phyloP scores from a whole-genome alignment of 2,888 invertebrate species.

The Heterodera filipjevi region DNA sequence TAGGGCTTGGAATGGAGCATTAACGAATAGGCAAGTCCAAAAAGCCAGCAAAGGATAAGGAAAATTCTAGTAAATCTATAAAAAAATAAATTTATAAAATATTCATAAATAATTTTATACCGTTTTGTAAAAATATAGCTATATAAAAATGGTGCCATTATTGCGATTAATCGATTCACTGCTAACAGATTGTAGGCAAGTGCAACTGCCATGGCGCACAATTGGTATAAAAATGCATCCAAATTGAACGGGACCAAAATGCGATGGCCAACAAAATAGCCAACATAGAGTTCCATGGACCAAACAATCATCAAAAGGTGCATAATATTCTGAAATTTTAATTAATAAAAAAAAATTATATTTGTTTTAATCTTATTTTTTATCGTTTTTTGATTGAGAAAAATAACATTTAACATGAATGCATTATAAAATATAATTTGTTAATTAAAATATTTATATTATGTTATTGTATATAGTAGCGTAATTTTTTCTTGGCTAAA shows the following conservation, averaged over 20 bases:
- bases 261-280: background rate
- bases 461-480: no score
- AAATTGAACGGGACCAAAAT: background rate
- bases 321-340: background rate
- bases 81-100: background rate
- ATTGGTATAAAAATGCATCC: background rate
- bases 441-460: no score
- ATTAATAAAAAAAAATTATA: no score
- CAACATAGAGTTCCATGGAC: background rate
- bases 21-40: background rate
- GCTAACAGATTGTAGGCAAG: background rate
- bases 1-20: background rate
- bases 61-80: background rate
- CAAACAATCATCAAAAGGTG: constrained; percentile 2
- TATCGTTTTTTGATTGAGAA: no score
- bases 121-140: background rate
- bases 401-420: no score
- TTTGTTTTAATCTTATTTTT: no score
- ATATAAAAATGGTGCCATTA: background rate
- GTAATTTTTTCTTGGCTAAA: background rate
- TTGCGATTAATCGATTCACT: background rate
- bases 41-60: background rate
- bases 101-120: background rate
- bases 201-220: background rate
- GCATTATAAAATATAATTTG: no score